A percentile compares a stretch with the other conserved stretches of the same genome.
phyloP scores from a whole-genome alignment of 2,113 vertebrate genomes.

The Seriola rivoliana region DNA sequence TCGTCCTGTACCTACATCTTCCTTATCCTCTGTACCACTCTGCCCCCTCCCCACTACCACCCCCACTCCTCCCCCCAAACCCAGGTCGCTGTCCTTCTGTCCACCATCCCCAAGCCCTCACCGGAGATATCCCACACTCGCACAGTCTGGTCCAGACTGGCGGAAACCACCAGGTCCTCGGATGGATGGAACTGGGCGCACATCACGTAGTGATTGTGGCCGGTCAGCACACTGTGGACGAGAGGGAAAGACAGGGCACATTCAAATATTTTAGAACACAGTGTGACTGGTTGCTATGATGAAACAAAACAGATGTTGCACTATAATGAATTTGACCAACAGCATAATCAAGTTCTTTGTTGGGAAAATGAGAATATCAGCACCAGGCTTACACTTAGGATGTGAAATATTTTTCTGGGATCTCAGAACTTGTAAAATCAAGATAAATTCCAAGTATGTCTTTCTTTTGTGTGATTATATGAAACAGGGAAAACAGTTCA shows the following conservation, averaged over 20 bases:
- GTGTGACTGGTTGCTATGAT: too few species aligned
- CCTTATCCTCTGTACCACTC: conserved; percentile 53
- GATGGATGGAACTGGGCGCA: conserved; percentile 98
- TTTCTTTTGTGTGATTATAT: too few species aligned
- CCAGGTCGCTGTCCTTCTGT: conserved; percentile 46
- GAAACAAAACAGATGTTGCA: too few species aligned
- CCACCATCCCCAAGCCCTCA: conserved; percentile 84
- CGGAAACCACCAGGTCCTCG: conserved; percentile 97
- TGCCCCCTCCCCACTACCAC: conserved; percentile 5
- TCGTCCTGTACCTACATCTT: conserved; percentile 31
- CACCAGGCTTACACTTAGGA: too few species aligned
- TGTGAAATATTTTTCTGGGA: too few species aligned
- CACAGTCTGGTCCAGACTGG: conserved; percentile 97
- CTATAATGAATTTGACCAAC: too few species aligned
- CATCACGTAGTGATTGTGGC: conserved; percentile 99
- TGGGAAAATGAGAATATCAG: too few species aligned
- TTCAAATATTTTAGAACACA: not conserved
- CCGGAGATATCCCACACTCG: conserved; percentile 99
- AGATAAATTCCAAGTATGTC: too few species aligned
- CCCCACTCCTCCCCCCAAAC: conserved; percentile 28
- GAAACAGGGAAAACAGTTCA: not conserved
- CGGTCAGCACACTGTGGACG: conserved; percentile 90
- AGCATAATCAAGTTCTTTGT: too few species aligned
- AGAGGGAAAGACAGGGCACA: conserved; percentile 24
- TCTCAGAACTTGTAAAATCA: too few species aligned